Conservation (phyloP, 2,888 invertebrate genomes). For the Harmothoe impar region DNA sequence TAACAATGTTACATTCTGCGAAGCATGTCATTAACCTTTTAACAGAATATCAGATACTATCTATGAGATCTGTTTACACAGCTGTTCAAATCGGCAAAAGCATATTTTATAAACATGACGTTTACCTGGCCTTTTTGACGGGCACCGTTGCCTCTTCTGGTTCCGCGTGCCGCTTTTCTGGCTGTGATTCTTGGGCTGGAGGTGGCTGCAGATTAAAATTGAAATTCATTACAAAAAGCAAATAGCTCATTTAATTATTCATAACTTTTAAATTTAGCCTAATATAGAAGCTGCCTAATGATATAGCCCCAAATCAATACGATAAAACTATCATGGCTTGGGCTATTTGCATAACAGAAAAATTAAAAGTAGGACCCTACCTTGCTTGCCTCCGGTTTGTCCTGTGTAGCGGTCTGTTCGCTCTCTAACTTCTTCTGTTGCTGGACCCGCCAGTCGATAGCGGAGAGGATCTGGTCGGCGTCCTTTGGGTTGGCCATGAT, state of each 20-base stretch:
- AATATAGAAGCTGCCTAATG: too few relatives aligned
- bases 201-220: background rate
- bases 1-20: too few relatives aligned
- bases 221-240: background rate
- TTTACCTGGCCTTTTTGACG: slow-evolving; percentile 63
- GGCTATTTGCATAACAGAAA: too few relatives aligned
- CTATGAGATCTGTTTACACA: too few relatives aligned
- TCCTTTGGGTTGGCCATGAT: slow-evolving; percentile 90
- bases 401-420: slow-evolving; percentile 23
- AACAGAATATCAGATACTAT: too few relatives aligned
- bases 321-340: too few relatives aligned
- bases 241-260: background rate
- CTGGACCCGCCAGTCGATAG: slow-evolving; percentile 85
- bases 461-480: slow-evolving; percentile 87
- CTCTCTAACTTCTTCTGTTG: slow-evolving; percentile 73
- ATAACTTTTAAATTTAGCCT: too few relatives aligned
- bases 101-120: too few relatives aligned
- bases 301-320: too few relatives aligned
- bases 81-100: too few relatives aligned
- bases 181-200: slow-evolving; percentile 19
- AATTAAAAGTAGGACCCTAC: background rate
- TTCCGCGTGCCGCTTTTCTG: slow-evolving; percentile 46
- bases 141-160: background rate
- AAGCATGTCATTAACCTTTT: slow-evolving; percentile 19
- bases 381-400: slow-evolving; percentile 5